Evolutionary conservation across 2,888 invertebrate genomes (phyloP).

Genomic region (Andrena hattorfiana): DNA sequence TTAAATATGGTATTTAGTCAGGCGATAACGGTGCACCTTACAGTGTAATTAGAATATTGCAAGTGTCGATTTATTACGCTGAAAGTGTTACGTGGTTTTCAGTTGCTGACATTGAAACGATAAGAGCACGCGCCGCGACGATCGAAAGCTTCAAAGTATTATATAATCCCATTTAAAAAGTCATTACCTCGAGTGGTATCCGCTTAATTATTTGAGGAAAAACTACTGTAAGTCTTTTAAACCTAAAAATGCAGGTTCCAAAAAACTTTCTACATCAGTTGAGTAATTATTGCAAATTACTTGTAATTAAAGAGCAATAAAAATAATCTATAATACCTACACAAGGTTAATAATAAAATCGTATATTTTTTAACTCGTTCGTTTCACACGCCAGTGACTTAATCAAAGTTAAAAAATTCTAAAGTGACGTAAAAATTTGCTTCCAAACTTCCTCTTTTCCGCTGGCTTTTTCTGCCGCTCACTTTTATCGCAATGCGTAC

Average conservation of each 20-base stretch:
- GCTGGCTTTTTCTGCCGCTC: not conserved
- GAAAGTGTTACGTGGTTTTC: not conserved
- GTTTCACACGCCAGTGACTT: not conserved
- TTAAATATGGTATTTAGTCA: not conserved
- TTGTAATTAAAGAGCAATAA: not conserved
- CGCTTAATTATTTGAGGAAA: not conserved
- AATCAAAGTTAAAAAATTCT: not conserved
- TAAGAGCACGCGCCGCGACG: not conserved
- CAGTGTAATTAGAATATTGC: not conserved
- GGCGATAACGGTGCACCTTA: not conserved
- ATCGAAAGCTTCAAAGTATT: conserved; percentile 5
- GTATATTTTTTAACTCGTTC: no score
- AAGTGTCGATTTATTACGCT: not conserved
- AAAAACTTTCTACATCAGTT: no score
- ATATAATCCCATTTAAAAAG: conserved; percentile 7
- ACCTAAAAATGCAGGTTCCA: no score
- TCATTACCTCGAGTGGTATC: not conserved
- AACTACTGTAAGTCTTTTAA: not conserved
- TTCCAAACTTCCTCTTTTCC: not conserved
- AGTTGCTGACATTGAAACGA: not conserved
- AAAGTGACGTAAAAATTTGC: not conserved
- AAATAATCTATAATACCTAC: not conserved
- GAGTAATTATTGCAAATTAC: not conserved
- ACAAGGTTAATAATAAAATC: not conserved
- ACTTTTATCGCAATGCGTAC: conserved; percentile 41